phyloP scores from a whole-genome alignment of 2,888 invertebrate genomes.

The Neoascia interrupta region DNA sequence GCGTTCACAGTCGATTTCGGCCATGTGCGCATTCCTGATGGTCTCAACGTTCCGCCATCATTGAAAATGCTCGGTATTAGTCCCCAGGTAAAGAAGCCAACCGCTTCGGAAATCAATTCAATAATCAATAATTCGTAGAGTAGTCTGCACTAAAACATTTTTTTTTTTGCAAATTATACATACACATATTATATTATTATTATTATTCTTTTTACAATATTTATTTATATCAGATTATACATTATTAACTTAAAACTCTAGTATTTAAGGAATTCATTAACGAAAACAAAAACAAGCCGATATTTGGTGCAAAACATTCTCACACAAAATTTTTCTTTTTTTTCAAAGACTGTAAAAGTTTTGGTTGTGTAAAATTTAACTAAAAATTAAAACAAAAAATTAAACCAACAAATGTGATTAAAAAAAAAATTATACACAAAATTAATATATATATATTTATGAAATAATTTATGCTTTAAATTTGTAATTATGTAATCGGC shows the following conservation, averaged over 20 bases:
- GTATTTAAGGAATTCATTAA: constrained; percentile 22
- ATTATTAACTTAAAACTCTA: constrained; percentile 40
- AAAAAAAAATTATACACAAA: constrained; percentile 7
- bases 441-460: constrained; percentile 31
- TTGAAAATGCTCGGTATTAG: constrained; percentile 95
- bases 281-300: constrained; percentile 16
- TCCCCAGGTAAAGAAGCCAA: constrained; percentile 88
- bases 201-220: constrained; percentile 43
- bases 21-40: constrained; percentile 88
- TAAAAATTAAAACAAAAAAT: constrained; percentile 23
- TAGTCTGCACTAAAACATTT: constrained; percentile 47
- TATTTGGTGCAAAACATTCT: constrained; percentile 25
- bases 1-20: constrained; percentile 96
- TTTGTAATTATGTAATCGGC: constrained; percentile 55
- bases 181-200: no score
- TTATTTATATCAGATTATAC: constrained; percentile 62
- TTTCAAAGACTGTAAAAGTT: constrained; percentile 50
- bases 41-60: constrained; percentile 92
- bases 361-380: constrained; percentile 48
- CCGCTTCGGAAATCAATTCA: constrained; percentile 68
- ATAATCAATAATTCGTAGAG: constrained; percentile 75
- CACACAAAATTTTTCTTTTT: constrained; percentile 26
- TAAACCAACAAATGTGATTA: constrained; percentile 59
- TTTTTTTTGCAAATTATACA: constrained; percentile 34
- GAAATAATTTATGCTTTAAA: constrained; percentile 42